Evolutionary conservation across 2,797 vertebrate genomes (phyloP).

Genomic region (Cossypha dichroa): DNA sequence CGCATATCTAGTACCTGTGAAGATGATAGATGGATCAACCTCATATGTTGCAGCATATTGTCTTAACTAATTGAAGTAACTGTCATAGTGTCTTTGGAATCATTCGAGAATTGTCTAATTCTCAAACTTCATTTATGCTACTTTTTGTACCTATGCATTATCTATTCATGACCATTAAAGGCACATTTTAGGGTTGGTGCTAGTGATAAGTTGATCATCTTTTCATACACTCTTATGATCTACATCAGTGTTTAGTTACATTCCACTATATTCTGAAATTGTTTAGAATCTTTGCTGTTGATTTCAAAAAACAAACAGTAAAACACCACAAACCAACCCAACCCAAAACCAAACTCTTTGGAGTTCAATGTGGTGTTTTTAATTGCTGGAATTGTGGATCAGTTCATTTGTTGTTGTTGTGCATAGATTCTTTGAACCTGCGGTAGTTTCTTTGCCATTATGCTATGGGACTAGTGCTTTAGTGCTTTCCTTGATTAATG

Average conservation of each 20-base stretch:
- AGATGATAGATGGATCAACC: neutral
- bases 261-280: neutral
- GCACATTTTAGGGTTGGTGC: neutral
- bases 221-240: neutral
- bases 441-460: neutral
- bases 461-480: neutral
- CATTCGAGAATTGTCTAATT: neutral
- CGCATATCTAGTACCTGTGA: neutral
- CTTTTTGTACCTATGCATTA: neutral
- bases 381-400: neutral
- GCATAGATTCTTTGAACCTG: neutral
- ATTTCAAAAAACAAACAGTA: neutral
- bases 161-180: neutral
- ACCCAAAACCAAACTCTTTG: neutral
- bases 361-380: neutral
- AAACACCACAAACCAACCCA: accelerated
- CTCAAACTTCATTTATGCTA: neutral
- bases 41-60: neutral
- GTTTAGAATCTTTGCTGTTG: neutral
- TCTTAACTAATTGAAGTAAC: neutral
- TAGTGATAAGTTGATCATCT: neutral
- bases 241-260: neutral
- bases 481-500: neutral
- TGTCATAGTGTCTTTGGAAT: neutral
- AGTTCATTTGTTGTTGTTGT: neutral